phyloP scores from a whole-genome alignment of 2,888 invertebrate species.

The Miltochrista miniata region DNA sequence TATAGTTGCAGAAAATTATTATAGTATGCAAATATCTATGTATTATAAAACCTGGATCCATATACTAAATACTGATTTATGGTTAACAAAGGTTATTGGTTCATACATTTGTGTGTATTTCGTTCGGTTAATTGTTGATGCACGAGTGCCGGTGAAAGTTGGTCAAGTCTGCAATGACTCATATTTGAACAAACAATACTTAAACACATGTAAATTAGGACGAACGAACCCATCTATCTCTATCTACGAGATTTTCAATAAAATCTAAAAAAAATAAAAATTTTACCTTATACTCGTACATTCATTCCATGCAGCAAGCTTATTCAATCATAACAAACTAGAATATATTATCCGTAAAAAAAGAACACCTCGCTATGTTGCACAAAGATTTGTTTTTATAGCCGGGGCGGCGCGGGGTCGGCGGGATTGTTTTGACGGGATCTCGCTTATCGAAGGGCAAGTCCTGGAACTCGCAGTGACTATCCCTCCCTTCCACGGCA shows the following conservation, averaged over 20 bases:
- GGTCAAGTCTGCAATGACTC: slow-evolving; percentile 69
- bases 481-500: slow-evolving; percentile 45
- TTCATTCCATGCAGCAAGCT: too few relatives aligned
- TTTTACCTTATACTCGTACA: too few relatives aligned
- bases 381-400: slow-evolving; percentile 13
- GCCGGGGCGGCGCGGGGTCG: slow-evolving; percentile 16
- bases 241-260: too few relatives aligned
- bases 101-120: slow-evolving; percentile 33
- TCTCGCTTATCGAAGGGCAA: slow-evolving; percentile 28
- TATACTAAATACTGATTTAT: not conserved
- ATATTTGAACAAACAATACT: slow-evolving; percentile 68
- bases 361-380: not conserved
- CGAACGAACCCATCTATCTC: slow-evolving; percentile 27
- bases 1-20: not conserved
- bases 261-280: not conserved
- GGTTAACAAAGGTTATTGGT: slow-evolving; percentile 40
- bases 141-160: slow-evolving; percentile 75
- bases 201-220: slow-evolving; percentile 72
- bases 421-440: slow-evolving; percentile 55
- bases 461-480: slow-evolving; percentile 48
- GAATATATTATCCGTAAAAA: too few relatives aligned
- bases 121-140: slow-evolving; percentile 58
- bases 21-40: not conserved
- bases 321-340: too few relatives aligned
- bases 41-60: too few relatives aligned